These are phyloP conservation scores for Eira barbara DNA, from an alignment of 2,113 vertebrate genomes.

Conservation along the genomic window DNA sequence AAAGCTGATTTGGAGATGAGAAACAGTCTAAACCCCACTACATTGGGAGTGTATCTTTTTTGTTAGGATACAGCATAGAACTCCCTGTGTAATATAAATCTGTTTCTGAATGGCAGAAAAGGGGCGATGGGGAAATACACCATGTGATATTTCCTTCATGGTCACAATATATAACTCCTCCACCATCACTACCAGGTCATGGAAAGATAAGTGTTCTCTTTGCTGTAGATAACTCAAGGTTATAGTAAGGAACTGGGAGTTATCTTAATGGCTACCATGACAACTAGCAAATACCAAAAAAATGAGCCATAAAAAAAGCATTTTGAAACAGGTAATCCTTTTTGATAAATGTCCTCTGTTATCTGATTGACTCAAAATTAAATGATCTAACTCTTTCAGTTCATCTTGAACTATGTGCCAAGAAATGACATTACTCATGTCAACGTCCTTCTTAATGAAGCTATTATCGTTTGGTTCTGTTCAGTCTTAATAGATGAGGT, in stretches of 20 bases:
- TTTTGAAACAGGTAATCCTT: not conserved
- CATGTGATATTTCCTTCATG: not conserved
- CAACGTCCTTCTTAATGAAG: not conserved
- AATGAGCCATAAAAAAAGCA: not conserved
- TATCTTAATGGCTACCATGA: not conserved
- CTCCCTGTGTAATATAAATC: not conserved
- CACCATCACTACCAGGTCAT: not conserved
- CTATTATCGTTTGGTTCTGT: not conserved
- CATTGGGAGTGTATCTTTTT: not conserved
- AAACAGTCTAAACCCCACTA: not conserved
- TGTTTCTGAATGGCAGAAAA: not conserved
- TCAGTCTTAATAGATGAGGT: not conserved
- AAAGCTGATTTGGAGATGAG: not conserved
- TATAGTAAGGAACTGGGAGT: not conserved
- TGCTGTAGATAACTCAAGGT: not conserved
- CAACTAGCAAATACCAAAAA: not conserved
- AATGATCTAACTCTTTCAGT: not conserved
- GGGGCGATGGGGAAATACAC: not conserved
- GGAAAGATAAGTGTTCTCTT: not conserved
- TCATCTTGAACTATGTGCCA: not conserved
- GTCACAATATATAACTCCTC: not conserved
- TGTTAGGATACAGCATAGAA: not conserved
- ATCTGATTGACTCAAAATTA: slow-evolving; percentile 26
- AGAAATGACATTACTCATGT: not conserved
- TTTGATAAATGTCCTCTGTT: not conserved